phyloP scores from a whole-genome alignment of 2,113 vertebrate genomes.

The Apeltes quadracus region DNA sequence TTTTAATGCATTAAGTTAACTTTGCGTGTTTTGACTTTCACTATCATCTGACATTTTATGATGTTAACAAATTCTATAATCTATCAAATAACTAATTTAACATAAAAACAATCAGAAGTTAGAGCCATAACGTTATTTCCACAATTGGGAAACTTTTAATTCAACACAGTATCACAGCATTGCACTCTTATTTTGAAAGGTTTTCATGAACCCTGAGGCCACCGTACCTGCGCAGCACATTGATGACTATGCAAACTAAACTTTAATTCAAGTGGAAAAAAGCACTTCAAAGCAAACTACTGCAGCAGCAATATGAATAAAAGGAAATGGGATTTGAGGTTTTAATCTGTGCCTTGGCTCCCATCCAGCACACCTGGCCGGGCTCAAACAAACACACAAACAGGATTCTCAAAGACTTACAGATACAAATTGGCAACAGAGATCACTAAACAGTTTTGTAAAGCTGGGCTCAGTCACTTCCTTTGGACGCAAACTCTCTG shows the following conservation, averaged over 20 bases:
- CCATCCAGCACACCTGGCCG: slow-evolving; percentile 73
- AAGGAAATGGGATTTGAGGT: slow-evolving; percentile 74
- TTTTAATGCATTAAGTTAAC: not conserved
- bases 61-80: not conserved
- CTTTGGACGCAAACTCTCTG: slow-evolving; percentile 61
- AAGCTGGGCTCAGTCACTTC: slow-evolving; percentile 72
- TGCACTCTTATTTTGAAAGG: slow-evolving; percentile 28
- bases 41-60: not conserved
- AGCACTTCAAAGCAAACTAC: slow-evolving; percentile 67
- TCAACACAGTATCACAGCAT: slow-evolving; percentile 5
- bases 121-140: not conserved
- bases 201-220: slow-evolving; percentile 48
- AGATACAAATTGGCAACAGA: slow-evolving; percentile 73
- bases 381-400: slow-evolving; percentile 76
- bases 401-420: slow-evolving; percentile 73
- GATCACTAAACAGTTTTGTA: slow-evolving; percentile 69
- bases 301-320: slow-evolving; percentile 62
- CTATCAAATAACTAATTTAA: not conserved
- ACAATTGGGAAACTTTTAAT: slow-evolving; percentile 4
- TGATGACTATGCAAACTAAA: slow-evolving; percentile 50
- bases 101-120: not conserved
- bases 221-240: slow-evolving; percentile 40
- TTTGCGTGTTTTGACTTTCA: not conserved
- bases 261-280: slow-evolving; percentile 51
- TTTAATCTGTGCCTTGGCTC: slow-evolving; percentile 65